phyloP scores from a whole-genome alignment of 2,113 vertebrate species.

The Bos indicus region DNA sequence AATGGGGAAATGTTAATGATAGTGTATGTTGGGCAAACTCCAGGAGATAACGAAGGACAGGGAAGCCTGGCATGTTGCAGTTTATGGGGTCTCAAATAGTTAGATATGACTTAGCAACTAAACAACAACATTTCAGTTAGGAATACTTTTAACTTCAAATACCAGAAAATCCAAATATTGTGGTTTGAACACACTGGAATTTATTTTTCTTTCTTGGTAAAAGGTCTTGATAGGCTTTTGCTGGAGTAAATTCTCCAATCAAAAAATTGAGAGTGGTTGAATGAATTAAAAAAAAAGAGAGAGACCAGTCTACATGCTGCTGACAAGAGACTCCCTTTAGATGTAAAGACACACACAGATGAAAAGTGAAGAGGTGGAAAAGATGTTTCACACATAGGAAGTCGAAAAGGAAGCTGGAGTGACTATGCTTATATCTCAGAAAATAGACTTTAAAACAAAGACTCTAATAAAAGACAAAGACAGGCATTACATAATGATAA shows the following conservation, averaged over 20 bases:
- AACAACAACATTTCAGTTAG: not conserved
- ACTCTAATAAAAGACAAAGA: not conserved
- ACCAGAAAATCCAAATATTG: not conserved
- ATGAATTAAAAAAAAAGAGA: not conserved
- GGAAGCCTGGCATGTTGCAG: not conserved
- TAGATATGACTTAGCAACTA: not conserved
- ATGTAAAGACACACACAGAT: not conserved
- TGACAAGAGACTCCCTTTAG: not conserved
- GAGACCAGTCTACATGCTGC: not conserved
- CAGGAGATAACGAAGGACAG: not conserved
- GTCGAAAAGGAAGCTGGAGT: not conserved
- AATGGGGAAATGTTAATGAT: not conserved
- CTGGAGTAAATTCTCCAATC: too few species aligned
- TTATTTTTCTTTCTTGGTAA: not conserved
- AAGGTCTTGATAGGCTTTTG: too few species aligned
- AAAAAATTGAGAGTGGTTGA: too few species aligned
- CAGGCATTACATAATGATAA: not conserved
- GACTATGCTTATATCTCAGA: not conserved
- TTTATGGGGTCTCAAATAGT: not conserved
- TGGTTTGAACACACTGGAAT: not conserved
- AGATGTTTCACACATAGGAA: not conserved
- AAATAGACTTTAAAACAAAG: not conserved
- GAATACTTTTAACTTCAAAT: not conserved
- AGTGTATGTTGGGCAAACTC: not conserved
- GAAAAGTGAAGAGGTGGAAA: too few species aligned